Conservation (phyloP, 2,113 vertebrate genomes). For the Chamaea fasciata region DNA sequence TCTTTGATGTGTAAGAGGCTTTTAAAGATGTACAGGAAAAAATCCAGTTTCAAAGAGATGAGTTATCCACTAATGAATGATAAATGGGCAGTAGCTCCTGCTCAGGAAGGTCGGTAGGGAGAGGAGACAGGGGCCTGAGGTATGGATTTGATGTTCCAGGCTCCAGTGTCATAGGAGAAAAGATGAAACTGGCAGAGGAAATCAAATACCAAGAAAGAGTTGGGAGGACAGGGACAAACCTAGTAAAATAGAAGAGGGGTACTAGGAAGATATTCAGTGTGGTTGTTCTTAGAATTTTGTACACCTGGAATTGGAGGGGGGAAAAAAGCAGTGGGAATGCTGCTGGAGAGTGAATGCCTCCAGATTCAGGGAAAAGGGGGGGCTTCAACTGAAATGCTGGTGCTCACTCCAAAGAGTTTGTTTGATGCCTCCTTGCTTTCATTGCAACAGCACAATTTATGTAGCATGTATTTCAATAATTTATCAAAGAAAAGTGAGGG, state of each 20-base stretch:
- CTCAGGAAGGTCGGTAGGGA: neutral
- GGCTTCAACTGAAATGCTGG: neutral
- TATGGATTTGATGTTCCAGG: neutral
- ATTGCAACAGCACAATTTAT: neutral
- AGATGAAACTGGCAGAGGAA: neutral
- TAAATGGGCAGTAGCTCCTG: neutral
- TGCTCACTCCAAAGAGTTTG: neutral
- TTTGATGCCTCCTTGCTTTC: neutral
- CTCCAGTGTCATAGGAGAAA: neutral
- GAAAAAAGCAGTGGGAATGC: neutral
- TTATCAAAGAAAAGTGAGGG: neutral
- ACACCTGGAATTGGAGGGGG: neutral
- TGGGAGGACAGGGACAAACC: neutral
- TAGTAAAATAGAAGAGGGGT: neutral
- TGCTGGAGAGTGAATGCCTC: neutral
- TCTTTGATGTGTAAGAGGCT: neutral
- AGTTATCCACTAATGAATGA: neutral
- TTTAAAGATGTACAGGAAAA: constrained; percentile 7
- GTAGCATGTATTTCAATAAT: neutral
- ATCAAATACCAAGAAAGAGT: neutral
- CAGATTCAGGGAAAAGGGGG: neutral
- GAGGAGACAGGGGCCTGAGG: neutral
- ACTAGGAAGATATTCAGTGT: neutral
- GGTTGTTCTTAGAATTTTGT: neutral
- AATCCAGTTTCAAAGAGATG: neutral